Evolutionary conservation across 2,797 vertebrate genomes (phyloP).

Genomic region (Diglossa cyanea): DNA sequence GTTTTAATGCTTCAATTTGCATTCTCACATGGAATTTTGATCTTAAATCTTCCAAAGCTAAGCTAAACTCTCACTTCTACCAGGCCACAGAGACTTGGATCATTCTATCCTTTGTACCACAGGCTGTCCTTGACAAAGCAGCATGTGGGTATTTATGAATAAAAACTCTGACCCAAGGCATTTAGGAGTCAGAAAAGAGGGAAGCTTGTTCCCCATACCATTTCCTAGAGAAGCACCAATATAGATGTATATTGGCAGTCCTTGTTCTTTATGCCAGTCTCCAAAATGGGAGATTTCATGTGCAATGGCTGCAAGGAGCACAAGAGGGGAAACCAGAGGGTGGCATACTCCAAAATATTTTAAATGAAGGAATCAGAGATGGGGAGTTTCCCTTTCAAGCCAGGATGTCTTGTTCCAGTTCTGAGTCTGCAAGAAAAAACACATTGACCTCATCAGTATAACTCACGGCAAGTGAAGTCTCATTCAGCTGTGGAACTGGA

Average conservation of each 20-base stretch:
- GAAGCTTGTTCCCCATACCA: neutral
- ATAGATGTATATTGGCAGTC: accelerated
- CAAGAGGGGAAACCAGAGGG: neutral
- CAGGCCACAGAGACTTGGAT: neutral
- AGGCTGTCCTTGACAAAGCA: neutral
- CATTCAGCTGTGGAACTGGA: neutral
- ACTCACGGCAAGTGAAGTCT: neutral
- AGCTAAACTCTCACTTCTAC: neutral
- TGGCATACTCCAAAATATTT: neutral
- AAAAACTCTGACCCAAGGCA: neutral
- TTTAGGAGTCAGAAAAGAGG: neutral
- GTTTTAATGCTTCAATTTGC: neutral
- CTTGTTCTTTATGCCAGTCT: neutral
- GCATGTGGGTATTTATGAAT: neutral
- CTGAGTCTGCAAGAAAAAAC: neutral
- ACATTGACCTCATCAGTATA: neutral
- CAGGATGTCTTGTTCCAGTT: neutral
- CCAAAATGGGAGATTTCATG: neutral
- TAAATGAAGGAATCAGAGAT: neutral
- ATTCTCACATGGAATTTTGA: neutral
- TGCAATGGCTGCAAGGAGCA: neutral
- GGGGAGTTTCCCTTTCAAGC: neutral
- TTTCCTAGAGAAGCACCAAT: neutral
- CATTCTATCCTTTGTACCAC: neutral
- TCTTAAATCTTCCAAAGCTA: neutral